Evolutionary conservation across 2,888 invertebrate genomes (phyloP), one percentile per base, ranked within the genome.

Genomic region (Trachelus stipa): DNA sequence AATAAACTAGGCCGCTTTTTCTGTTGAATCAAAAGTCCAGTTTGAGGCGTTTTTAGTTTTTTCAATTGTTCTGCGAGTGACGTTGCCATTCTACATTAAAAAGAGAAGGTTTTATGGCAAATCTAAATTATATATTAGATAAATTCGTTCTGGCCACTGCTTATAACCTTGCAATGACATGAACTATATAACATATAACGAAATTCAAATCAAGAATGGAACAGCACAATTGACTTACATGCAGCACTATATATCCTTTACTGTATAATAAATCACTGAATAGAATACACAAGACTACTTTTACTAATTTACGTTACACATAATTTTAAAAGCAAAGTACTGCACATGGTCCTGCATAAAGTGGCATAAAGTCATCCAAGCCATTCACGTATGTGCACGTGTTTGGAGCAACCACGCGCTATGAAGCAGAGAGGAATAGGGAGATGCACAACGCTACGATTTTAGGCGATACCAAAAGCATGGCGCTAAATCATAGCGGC

Each of bases 1-100:
- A 99, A 92, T 83, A 99, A 93, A 0, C 99, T 98, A 15, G 95
- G 94, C 74, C 95, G 94, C 85, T 94, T 95, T 85, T 94, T 95
- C 78, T 94, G 94, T 87, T 95, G 95, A 76, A 93, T 91, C 56
- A 96, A 92, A 6, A 95, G 89, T 3, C 93, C 91, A 0, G 97
- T 95, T 90, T 98, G 97, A 0, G 98, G 97, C 3, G 94, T 94
- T 71, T 94, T 93, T 77, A 98, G 93, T 80, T 94, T 95, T 86
- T 94, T 93, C 68, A 98, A 92, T 92, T 98, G 98, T 84, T 96
- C 94, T 74, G 95, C 95, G 89, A 98, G 92, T 34, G 97, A 95
- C 68, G 97, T 97, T 35, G 93, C 87, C 93, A 94, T 94, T 84
- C 82, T 82, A 71, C 31, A 71, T 23, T 23, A 9, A 56, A 56